These are phyloP conservation scores for Plusia festucae DNA, from an alignment of 2,888 invertebrate species.

Conservation along the genomic window DNA sequence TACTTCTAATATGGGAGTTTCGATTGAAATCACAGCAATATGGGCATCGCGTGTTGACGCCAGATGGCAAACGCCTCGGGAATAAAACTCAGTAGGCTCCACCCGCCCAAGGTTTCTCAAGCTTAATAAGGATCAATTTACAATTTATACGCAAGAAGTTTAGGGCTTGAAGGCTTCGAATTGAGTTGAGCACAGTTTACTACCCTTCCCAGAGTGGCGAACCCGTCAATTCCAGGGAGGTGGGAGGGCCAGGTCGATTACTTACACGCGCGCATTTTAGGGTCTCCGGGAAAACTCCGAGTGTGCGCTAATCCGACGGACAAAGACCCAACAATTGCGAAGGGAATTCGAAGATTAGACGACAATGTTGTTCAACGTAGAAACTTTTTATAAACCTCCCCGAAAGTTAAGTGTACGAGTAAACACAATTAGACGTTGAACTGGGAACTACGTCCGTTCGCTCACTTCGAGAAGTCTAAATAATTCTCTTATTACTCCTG, in stretches of 20 bases:
- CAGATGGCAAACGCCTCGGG: constrained; percentile 31
- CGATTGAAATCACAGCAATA: constrained; percentile 11
- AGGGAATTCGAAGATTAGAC: constrained; percentile 39
- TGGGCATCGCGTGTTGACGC: constrained; percentile 7
- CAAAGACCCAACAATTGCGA: constrained; percentile 41
- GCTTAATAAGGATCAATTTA: constrained; percentile 58
- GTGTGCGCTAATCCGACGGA: constrained; percentile 35
- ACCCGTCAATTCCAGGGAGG: constrained; percentile 38
- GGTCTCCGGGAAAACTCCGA: constrained; percentile 32
- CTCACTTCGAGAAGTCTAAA: constrained; percentile 15
- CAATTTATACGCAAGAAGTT: constrained; percentile 51
- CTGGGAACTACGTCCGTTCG: constrained; percentile 12
- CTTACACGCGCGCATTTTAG: constrained; percentile 53
- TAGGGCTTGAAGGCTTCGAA: constrained; percentile 48
- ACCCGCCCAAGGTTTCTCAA: constrained; percentile 39
- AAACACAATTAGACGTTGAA: constrained; percentile 20
- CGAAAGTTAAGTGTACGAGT: constrained; percentile 15
- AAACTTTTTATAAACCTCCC: constrained; percentile 41
- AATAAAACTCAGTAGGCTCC: constrained; percentile 36
- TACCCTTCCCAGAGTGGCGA: constrained; percentile 33
- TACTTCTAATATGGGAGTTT: not conserved
- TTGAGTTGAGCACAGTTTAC: constrained; percentile 57
- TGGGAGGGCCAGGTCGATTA: constrained; percentile 49
- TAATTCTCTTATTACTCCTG: constrained; percentile 33
- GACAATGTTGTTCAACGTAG: constrained; percentile 31